Base-by-base conservation (phyloP, 2,113 vertebrate genomes). In the Etheostoma cragini region DNA sequence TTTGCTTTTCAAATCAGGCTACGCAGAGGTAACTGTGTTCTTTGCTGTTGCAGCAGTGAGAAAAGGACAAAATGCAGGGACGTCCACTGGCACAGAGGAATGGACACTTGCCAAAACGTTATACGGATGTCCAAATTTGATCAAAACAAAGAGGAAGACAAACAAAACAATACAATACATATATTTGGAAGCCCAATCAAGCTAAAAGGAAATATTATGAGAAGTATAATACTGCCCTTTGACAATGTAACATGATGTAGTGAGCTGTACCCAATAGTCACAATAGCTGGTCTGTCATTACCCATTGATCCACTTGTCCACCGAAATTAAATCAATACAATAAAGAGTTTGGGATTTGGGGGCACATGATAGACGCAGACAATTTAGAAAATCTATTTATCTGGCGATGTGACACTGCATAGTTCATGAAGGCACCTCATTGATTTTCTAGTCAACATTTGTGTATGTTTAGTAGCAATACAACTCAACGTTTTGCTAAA, bases 281-380 rank as follows among this genome's bases (percentile, higher is more conserved):
- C 79, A 75, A 63, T 61, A 26, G 12, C 58, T 45, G 8, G 6
- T 19, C 33, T 38, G 52, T 67, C 77, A 77, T 72, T 70, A 24
- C 45, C 75, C 75, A 70, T 62, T 19, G 66, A 62, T 81, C 69
- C 62, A 76, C 64, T 83, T 72, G 83, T 74, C 70, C 22, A 53
- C 49, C 79, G 71, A 82, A 64, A 66, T 72, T 0, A 89, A 89
- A 81, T 88, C 85, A 57, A 80, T 88, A 65, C 8, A 19, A 30
- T 60, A 63, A 70, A 57, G 76, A 81, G 45, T 79, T 88, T 64
- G 74, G 63, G 30, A 76, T 80, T 72, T 78, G 65, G 61, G 56
- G 35, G 6, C 8, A 21, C 63, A 63, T 47, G 54, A 71, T 26
- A 10, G 52, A 66, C 4, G 1, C 60, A 42, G 73, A 63, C 65